Base-by-base conservation (phyloP, 2,113 vertebrate species). In the Dascyllus trimaculatus region DNA sequence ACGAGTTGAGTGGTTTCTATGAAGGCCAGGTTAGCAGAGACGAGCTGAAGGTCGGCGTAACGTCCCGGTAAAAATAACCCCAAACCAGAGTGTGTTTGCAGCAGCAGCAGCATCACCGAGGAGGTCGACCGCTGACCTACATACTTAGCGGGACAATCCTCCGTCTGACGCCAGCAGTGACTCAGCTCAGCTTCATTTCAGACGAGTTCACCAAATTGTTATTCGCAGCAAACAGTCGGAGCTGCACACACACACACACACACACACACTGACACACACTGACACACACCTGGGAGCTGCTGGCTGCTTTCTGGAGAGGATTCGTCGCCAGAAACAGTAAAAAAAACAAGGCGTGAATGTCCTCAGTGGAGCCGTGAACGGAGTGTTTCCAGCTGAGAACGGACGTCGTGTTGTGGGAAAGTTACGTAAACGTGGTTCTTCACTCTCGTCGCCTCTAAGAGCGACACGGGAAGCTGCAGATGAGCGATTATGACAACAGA, bases 91-190 rank as follows among this genome's bases (percentile, higher is more conserved):
- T 58, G 54, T 57, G 21, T 62, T 19, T 67, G 59, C 32, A 22
- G 25, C 25, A 52, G 25, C 25, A 52, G 71, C 26, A 13, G 78
- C 70, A 25, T 0, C 19, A 10, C 7, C 8, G n/a, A 51, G 38
- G 52, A 57, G 65, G 70, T 62, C n/a, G 49, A 45, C 48, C 13
- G 68, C 29, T 85, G 89, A 88, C 86, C 89, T 76, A 80, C 76
- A 82, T 88, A 53, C 62, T 74, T 19, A 72, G 49, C 48, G 5
- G 58, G 74, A 80, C 24, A 6, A 29, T 71, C 56, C 43, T 6
- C 11, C 24, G 67, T 68, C 78, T 88, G 85, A 88, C 58, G 82
- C 51, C 84, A 77, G 66, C 75, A 2, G 69, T 89, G 90, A 90
- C 81, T 88, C 85, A 86, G 65, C 51, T 8, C 53, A 60, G 26